phyloP scores from a whole-genome alignment of 2,797 vertebrate genomes.

The Octomys mimax region DNA sequence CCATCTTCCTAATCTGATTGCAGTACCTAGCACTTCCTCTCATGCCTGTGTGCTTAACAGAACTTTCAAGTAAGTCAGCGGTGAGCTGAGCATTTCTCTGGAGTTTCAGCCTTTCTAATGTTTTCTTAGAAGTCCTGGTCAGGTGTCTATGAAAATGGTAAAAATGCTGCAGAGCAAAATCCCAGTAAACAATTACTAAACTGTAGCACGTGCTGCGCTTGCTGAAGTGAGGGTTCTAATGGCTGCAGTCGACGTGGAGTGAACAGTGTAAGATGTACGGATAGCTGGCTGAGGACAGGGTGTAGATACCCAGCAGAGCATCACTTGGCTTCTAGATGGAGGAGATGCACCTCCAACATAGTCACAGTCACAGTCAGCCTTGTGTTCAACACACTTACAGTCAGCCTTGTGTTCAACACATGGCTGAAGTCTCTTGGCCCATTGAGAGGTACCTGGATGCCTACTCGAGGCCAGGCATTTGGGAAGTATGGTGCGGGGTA shows the following conservation, averaged over 20 bases:
- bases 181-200: not conserved
- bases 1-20: not conserved
- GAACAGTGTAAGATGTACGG: not conserved
- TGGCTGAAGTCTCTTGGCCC: not conserved
- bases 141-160: not conserved
- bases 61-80: not conserved
- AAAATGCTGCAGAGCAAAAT: not conserved
- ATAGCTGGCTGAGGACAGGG: not conserved
- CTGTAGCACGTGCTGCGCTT: not conserved
- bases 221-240: not conserved
- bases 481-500: not conserved
- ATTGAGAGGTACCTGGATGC: not conserved
- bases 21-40: not conserved
- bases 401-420: not conserved
- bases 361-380: no score
- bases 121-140: not conserved
- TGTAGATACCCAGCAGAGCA: accelerated
- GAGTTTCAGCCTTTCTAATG: not conserved
- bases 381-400: no score
- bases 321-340: not conserved
- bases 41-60: not conserved
- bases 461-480: not conserved
- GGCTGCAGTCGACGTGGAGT: not conserved
- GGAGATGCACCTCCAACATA: no score
- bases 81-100: not conserved